Evolutionary conservation across 2,888 invertebrate species (phyloP).

Genomic region (Gortyna flavago): DNA sequence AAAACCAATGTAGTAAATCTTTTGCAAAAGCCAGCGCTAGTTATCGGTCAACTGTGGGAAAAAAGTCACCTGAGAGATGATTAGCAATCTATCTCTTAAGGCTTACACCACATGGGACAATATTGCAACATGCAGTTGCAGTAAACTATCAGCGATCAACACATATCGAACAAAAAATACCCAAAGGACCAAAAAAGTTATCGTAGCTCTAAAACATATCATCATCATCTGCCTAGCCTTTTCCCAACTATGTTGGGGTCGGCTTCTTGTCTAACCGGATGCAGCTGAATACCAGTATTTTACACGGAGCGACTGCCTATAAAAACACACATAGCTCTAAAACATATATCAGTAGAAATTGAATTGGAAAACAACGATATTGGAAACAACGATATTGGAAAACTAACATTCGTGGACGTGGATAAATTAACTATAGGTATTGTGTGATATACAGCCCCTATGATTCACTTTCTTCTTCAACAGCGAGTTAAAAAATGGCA

Average conservation of each 20-base stretch:
- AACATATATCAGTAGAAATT: neutral
- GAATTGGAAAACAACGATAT: slow-evolving; percentile 4
- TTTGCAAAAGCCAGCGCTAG: slow-evolving; percentile 31
- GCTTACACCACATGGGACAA: slow-evolving; percentile 48
- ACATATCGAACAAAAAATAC: neutral
- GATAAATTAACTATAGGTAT: neutral
- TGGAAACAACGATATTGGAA: neutral
- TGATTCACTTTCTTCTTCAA: neutral
- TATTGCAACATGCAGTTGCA: slow-evolving; percentile 41
- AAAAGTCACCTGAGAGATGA: slow-evolving; percentile 53
- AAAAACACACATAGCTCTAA: too few relatives aligned
- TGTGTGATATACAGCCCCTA: slow-evolving; percentile 4
- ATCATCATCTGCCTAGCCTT: too few relatives aligned
- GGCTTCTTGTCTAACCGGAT: too few relatives aligned
- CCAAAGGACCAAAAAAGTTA: neutral
- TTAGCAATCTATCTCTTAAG: slow-evolving; percentile 58
- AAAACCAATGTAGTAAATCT: slow-evolving; percentile 21
- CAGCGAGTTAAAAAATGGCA: neutral
- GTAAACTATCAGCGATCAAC: neutral
- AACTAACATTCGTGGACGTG: neutral
- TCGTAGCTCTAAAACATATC: neutral
- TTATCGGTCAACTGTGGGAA: slow-evolving; percentile 56
- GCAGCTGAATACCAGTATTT: too few relatives aligned
- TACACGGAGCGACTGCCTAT: too few relatives aligned
- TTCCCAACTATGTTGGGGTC: too few relatives aligned